Evolutionary conservation across 2,888 invertebrate genomes (phyloP).

Genomic region (Eilema griseolum): DNA sequence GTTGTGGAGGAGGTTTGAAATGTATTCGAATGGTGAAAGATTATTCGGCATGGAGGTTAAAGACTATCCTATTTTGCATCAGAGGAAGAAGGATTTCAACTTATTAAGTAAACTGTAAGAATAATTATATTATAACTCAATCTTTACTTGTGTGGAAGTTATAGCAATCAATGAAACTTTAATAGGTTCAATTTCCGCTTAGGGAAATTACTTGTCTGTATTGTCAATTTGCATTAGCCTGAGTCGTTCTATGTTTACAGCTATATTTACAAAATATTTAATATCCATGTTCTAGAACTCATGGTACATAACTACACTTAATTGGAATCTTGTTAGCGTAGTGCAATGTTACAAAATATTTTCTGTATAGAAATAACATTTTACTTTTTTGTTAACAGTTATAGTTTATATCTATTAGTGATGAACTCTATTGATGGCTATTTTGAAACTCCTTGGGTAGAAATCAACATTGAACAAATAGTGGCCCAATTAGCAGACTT

Average conservation of each 20-base stretch:
- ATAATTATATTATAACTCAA: neutral
- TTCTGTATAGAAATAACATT: neutral
- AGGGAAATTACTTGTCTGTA: no score
- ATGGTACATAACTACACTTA: neutral
- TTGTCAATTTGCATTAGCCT: no score
- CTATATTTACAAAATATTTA: neutral
- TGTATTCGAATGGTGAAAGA: conserved; percentile 94
- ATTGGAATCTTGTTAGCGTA: neutral
- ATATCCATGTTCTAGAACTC: neutral
- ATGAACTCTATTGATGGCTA: conserved; percentile 95
- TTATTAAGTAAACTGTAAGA: conserved; percentile 93
- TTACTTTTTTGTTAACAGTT: conserved; percentile 60
- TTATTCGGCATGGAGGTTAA: conserved; percentile 94
- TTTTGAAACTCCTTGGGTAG: conserved; percentile 93
- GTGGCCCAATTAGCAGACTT: conserved; percentile 93
- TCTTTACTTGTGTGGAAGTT: neutral
- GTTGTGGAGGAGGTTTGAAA: conserved; percentile 92
- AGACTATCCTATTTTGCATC: conserved; percentile 93
- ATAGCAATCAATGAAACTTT: no score
- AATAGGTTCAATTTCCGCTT: no score
- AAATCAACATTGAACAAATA: conserved; percentile 94
- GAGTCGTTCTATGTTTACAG: no score
- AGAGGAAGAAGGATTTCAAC: conserved; percentile 94
- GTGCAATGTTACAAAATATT: no score
- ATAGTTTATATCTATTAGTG: conserved; percentile 91